A percentile compares a stretch with the other conserved stretches of the same genome.
phyloP scores from a whole-genome alignment of 2,113 vertebrate species.

The Alosa alosa region DNA sequence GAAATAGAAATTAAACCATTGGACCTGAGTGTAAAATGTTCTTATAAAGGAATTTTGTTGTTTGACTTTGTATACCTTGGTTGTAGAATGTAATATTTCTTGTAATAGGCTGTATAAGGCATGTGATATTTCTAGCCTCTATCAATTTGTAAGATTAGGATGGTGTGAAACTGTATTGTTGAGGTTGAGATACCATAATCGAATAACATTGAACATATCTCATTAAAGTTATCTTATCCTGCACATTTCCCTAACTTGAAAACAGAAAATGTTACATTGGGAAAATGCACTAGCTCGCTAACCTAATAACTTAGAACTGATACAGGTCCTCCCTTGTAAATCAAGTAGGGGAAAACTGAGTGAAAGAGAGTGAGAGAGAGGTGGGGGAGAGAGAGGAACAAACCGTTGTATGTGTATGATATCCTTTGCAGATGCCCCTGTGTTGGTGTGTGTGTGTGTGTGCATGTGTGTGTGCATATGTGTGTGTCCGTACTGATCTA shows the following conservation, averaged over 20 bases:
- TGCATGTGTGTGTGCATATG: neutral
- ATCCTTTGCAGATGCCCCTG: neutral
- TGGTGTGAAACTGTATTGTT: neutral
- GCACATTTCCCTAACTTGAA: neutral
- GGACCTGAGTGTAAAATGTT: neutral
- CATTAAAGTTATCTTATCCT: neutral
- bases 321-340: neutral
- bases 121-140: neutral
- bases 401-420: too few relatives aligned
- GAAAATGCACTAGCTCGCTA: constrained; percentile 4
- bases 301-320: neutral
- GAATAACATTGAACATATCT: neutral
- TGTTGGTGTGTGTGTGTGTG: neutral
- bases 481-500: neutral
- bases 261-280: neutral
- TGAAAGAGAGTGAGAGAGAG: too few relatives aligned
- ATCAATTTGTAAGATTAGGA: neutral
- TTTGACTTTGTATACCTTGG: neutral
- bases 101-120: neutral
- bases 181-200: neutral
- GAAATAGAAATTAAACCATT: neutral
- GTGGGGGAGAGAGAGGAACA: too few relatives aligned
- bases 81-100: neutral
- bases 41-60: neutral
- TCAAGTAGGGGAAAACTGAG: neutral